Evolutionary conservation across 2,797 vertebrate species (phyloP), one percentile per base, ranked within the genome.

Genomic region (Nasua narica): DNA sequence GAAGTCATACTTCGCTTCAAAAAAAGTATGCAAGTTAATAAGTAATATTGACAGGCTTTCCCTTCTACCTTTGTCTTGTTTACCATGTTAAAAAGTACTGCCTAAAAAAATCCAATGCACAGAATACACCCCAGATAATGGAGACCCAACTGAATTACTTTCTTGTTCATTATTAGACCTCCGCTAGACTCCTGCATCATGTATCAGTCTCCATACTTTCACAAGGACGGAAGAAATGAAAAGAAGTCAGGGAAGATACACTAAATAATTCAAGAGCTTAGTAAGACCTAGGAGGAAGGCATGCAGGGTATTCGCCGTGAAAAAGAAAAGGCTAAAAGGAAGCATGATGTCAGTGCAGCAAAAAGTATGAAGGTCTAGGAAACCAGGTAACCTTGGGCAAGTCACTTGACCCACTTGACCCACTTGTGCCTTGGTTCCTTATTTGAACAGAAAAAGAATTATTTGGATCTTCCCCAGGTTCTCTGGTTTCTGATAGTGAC

Each of bases 191-290:
- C 72, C 29, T 78, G 27, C 62, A 62, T 84, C 83, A 62, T 35
- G 87, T 77, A 84, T 67, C 83, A 85, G 91, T 40, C 40, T 79
- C 74, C 89, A 85, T 52, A 79, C 83, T 95, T 96, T 97, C 86
- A 72, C 65, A 83, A 91, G 81, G 81, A 94, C 16, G 25, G 52
- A 87, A 92, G 27, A 96, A 94, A n/a, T 93, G 94, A 97, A 94
- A 97, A 76, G 81, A 29, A 93, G 83, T 86, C 40, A 67, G 19
- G 87, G 84, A 74, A 90, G 67, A 91, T 21, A 78, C 29, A 90
- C 60, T 96, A 95, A 97, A 97, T 97, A 97, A 97, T 96, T 97
- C 65, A 97, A 93, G 60, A 29, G 12, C 52, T 89, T 70, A 90
- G 56, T 65, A 89, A 85, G 52, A 93, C 87, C 93, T 93, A 81